These are phyloP conservation scores for Autographa pulchrina DNA, from an alignment of 2,888 invertebrate genomes.

Conservation along the genomic window DNA sequence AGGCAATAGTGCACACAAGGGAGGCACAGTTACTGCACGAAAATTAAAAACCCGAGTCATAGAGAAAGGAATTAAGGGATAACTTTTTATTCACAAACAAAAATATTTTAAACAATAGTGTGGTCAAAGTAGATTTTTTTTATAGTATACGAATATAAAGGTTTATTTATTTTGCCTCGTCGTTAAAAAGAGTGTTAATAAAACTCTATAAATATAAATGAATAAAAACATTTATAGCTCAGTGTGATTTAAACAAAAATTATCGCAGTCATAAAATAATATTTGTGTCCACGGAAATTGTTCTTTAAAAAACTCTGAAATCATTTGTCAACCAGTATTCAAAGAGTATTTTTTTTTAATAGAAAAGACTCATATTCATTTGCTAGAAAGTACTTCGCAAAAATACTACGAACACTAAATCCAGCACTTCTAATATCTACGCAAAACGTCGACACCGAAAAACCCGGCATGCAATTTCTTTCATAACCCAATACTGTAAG, in stretches of 20 bases:
- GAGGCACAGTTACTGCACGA: neutral
- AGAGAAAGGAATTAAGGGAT: conserved; percentile 1
- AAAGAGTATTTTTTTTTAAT: too few species aligned
- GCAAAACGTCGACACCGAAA: conserved; percentile 11
- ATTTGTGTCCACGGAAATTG: too few species aligned
- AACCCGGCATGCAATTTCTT: conserved; percentile 29
- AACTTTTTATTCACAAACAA: neutral
- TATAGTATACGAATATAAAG: neutral
- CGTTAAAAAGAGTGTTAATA: too few species aligned
- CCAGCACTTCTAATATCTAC: neutral
- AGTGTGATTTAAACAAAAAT: too few species aligned
- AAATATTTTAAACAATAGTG: neutral
- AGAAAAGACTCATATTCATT: neutral
- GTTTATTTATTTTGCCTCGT: too few species aligned
- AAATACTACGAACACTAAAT: conserved; percentile 6
- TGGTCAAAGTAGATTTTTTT: neutral
- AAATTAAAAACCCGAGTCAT: neutral
- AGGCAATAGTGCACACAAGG: conserved; percentile 3
- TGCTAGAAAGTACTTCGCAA: neutral
- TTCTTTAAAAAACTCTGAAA: too few species aligned
- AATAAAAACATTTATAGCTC: too few species aligned
- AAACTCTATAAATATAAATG: too few species aligned
- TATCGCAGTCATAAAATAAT: too few species aligned
- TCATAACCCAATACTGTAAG: conserved; percentile 42
- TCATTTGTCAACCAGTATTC: too few species aligned